Percentiles rank a stretch among this genome's conserved stretches.
These are phyloP conservation scores for Galemys pyrenaicus DNA, from an alignment of 2,113 vertebrate genomes.

Conservation along the genomic window DNA sequence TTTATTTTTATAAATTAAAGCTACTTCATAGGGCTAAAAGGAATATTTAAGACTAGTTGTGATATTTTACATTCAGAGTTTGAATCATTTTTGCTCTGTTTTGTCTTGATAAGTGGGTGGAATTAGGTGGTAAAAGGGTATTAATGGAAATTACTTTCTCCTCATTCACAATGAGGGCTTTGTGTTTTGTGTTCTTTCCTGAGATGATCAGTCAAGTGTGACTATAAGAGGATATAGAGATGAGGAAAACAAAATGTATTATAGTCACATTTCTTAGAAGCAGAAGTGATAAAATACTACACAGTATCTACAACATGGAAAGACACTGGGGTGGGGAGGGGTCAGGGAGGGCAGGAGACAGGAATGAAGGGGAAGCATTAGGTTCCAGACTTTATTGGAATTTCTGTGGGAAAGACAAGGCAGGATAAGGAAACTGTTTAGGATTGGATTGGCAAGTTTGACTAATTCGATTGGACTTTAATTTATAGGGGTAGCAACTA, in stretches of 20 bases:
- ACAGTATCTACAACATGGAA: neutral
- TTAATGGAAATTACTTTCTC: neutral
- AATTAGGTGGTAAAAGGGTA: neutral
- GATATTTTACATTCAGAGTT: slow-evolving; percentile 10
- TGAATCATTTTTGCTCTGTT: neutral
- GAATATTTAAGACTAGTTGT: neutral
- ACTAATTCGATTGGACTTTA: neutral
- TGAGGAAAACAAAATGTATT: neutral
- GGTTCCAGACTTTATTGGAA: neutral
- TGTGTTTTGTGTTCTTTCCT: neutral
- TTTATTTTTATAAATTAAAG: slow-evolving; percentile 51
- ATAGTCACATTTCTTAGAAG: neutral
- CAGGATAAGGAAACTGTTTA: neutral
- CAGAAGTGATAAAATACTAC: neutral
- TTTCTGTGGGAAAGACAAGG: neutral
- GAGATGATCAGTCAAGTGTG: neutral
- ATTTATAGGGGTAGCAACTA: neutral
- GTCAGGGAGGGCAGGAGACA: no score
- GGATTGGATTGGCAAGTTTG: neutral
- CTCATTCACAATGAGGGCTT: neutral
- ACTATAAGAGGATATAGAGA: neutral
- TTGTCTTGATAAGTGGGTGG: neutral
- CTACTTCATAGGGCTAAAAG: neutral
- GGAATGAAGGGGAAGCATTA: neutral
- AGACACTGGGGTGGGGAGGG: rapidly evolving